phyloP scores from a whole-genome alignment of 2,113 vertebrate species.

The Morone saxatilis region DNA sequence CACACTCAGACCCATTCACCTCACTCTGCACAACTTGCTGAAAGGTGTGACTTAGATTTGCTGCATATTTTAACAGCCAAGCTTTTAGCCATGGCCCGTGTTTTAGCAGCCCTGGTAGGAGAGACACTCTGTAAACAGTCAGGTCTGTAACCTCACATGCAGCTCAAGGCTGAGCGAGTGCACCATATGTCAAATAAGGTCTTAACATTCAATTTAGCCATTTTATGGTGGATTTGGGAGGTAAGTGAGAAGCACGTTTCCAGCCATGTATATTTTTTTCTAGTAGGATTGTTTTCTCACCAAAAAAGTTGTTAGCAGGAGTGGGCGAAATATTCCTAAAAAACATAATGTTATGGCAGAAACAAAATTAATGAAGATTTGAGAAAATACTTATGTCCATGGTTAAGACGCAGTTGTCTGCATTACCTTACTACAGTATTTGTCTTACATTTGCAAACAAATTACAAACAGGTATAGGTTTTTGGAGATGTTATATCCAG shows the following conservation, averaged over 20 bases:
- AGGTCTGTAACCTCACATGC: conserved; percentile 43
- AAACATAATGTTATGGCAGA: not conserved
- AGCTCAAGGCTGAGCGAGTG: conserved; percentile 20
- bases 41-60: conserved; percentile 72
- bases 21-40: conserved; percentile 71
- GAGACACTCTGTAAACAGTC: conserved; percentile 55
- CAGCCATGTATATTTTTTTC: not conserved
- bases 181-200: conserved; percentile 26
- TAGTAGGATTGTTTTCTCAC: not conserved
- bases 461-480: not conserved
- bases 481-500: not conserved
- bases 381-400: not conserved
- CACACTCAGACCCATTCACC: conserved; percentile 76
- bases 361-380: not conserved
- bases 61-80: conserved; percentile 52
- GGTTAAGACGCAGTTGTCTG: not conserved
- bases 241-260: not conserved
- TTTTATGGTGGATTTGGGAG: not conserved
- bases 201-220: not conserved
- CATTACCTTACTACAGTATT: not conserved
- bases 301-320: not conserved
- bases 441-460: not conserved
- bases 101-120: conserved; percentile 20
- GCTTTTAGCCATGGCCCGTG: conserved; percentile 40
- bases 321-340: not conserved